Base-by-base conservation (phyloP, 2,113 vertebrate genomes). In the Limanda limanda region DNA sequence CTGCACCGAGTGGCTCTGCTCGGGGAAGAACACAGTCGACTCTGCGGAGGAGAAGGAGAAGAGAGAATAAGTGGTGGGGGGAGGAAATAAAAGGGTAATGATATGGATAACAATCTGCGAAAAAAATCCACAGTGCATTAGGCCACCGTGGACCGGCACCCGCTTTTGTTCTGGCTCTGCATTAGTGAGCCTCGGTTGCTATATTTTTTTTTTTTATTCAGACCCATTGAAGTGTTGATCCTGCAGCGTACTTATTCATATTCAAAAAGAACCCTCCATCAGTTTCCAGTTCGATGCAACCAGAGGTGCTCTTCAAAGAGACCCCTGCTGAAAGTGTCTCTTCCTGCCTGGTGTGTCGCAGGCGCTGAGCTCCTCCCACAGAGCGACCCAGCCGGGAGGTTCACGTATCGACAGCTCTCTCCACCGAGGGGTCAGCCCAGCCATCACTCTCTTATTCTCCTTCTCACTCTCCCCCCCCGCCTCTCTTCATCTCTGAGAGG, bases 21-120 rank as follows among this genome's bases (percentile, higher is more conserved):
- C 95, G n/a, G 96, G 96, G 83, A 99, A 95, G 91, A 96, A 99
- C 27, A 98, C 97, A 0, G 95, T 97, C 3, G 97, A 97, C 90
- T 99, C 97, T 99, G 93, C 60, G 70, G 68, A 68, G 23, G 61
- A 27, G 45, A 57, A 68, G 23, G 61, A 27, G 45, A 57, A 64
- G 65, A 79, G 64, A 77, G 35, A 23, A 21, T 7, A 59, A 31
- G 57, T 59, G 18, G 9, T 35, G 11, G 35, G 11, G 35, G 9
- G 59, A 10, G 55, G 3, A 31, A 40, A 52, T 52, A 55, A 35
- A 68, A 85, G 54, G 58, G 35, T 75, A 79, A 77, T 73, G 60
- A 84, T 48, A 73, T 82, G 84, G 70, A 76, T 73, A 83, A 75
- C 55, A 81, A 79, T 85, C 62, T 76, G 48, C 56, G 77, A 77